These are phyloP conservation scores for Pilophorus perplexus DNA, from an alignment of 2,888 invertebrate genomes.

Conservation along the genomic window DNA sequence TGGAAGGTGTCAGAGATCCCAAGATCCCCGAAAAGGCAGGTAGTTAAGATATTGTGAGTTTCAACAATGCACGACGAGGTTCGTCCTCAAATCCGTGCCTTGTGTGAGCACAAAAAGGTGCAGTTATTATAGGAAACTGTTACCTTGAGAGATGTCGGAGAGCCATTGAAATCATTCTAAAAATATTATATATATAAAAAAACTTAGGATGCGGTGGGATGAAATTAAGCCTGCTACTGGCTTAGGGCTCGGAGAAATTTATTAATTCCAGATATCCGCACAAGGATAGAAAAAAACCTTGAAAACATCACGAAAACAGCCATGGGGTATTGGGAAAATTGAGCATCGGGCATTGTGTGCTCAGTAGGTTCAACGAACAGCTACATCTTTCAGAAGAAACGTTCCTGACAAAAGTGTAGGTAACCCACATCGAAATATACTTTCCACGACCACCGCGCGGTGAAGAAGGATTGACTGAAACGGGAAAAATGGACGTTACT, in stretches of 20 bases:
- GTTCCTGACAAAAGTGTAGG: background rate
- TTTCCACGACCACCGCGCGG: no score
- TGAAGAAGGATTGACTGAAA: background rate
- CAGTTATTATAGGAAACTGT: constrained; percentile 32
- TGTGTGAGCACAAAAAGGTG: constrained; percentile 7
- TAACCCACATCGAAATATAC: background rate
- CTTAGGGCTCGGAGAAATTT: background rate
- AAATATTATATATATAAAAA: no score
- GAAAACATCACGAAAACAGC: no score
- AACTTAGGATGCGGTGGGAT: no score
- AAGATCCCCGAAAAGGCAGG: constrained; percentile 28
- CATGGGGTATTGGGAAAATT: background rate
- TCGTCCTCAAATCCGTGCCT: constrained; percentile 10
- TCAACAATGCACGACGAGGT: no score
- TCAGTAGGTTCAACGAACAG: no score
- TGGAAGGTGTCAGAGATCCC: constrained; percentile 31
- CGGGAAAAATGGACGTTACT: constrained; percentile 14
- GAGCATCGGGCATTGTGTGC: no score
- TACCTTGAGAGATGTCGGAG: background rate
- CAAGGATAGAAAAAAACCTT: no score
- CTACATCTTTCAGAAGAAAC: no score
- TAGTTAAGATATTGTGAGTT: constrained; percentile 30
- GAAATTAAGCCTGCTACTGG: background rate
- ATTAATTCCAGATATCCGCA: no score
- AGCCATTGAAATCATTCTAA: no score